These are phyloP conservation scores for Drosophila imparisetae DNA, from an alignment of 2,888 invertebrate genomes.

Conservation along the genomic window DNA sequence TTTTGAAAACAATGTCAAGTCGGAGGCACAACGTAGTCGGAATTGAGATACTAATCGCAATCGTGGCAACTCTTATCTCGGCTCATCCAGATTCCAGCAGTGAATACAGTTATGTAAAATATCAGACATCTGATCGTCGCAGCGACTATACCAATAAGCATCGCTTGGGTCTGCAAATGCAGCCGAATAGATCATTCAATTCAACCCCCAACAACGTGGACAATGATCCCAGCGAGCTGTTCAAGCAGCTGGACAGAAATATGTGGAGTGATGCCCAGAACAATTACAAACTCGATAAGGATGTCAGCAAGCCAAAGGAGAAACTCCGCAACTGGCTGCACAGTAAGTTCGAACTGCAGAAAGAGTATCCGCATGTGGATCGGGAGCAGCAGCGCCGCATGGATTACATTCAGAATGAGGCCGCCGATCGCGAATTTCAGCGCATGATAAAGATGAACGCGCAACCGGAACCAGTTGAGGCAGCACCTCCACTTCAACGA, in stretches of 20 bases:
- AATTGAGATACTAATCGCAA: constrained; percentile 40
- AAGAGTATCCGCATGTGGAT: background rate
- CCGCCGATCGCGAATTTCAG: constrained; percentile 38
- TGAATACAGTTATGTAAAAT: constrained; percentile 10
- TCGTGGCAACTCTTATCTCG: constrained; percentile 25
- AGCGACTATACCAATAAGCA: background rate
- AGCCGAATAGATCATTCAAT: background rate
- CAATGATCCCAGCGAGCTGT: constrained; percentile 18
- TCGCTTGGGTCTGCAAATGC: background rate
- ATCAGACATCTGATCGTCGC: background rate
- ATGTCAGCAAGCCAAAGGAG: background rate
- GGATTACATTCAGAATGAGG: constrained; percentile 29
- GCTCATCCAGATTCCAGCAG: constrained; percentile 9
- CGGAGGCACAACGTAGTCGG: constrained; percentile 13
- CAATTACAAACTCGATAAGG: background rate
- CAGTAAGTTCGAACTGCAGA: background rate
- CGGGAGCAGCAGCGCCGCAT: constrained; percentile 4
- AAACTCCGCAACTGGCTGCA: constrained; percentile 1
- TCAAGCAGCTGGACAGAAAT: constrained; percentile 31
- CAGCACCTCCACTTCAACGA: background rate
- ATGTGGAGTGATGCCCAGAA: background rate
- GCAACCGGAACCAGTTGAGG: background rate
- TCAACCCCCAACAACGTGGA: background rate
- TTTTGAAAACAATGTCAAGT: constrained; percentile 62
- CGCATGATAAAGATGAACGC: constrained; percentile 23